Conservation (phyloP, 2,797 vertebrate genomes). For the Vireo griseus region DNA sequence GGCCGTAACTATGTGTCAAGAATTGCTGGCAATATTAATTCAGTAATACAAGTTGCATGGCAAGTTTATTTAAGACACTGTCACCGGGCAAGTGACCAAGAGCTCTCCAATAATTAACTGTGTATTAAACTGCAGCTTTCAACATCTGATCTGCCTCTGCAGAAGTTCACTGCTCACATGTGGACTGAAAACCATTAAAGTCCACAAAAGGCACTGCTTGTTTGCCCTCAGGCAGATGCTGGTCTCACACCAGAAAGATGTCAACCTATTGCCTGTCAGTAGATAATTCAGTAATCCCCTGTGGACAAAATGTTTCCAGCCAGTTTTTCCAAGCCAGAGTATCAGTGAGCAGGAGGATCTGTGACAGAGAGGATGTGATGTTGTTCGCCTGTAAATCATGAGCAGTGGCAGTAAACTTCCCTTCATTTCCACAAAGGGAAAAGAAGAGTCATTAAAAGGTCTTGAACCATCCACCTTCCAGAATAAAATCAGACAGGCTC, state of each 20-base stretch:
- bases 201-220: neutral
- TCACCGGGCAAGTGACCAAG: neutral
- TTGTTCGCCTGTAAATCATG: accelerated
- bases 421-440: neutral
- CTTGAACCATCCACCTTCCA: neutral
- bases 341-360: neutral
- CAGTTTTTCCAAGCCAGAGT: neutral
- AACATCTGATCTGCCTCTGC: neutral
- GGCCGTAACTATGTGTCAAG: neutral
- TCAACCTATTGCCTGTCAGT: neutral
- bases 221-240: neutral
- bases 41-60: neutral
- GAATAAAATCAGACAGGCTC: neutral
- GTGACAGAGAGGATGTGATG: neutral
- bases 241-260: neutral
- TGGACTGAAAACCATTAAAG: accelerated
- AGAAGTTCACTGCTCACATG: neutral
- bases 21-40: neutral
- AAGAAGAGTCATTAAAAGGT: neutral
- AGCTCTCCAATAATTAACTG: neutral
- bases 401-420: neutral
- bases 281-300: neutral
- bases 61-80: neutral
- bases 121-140: neutral
- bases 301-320: neutral